Evolutionary conservation across 1,140 invertebrate genomes (phyloP).

Genomic region (Centruroides sculpturatus): DNA sequence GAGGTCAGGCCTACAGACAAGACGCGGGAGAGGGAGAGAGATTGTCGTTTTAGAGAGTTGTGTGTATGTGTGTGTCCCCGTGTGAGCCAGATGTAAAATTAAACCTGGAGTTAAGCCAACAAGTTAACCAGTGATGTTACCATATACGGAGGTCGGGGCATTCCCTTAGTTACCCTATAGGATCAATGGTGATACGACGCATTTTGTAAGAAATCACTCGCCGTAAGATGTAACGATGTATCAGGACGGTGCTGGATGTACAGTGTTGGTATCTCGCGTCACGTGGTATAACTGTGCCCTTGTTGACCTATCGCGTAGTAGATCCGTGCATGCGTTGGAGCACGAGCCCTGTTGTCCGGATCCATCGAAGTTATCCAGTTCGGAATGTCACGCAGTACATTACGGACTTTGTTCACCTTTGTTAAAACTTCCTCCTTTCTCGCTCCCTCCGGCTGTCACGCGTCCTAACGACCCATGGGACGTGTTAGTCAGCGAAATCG

Average conservation of each 20-base stretch:
- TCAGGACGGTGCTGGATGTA: conserved; percentile 13
- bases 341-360: conserved; percentile 30
- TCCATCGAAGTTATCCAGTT: conserved; percentile 19
- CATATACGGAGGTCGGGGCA: neutral
- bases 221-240: conserved; percentile 5
- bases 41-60: neutral
- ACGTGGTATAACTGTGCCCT: conserved; percentile 28
- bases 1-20: too few species aligned
- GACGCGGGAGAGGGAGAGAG: too few species aligned
- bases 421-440: conserved; percentile 17
- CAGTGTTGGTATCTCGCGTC: conserved; percentile 20
- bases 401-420: conserved; percentile 42
- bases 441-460: conserved; percentile 25
- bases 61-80: too few species aligned
- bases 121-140: neutral
- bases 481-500: conserved; percentile 22
- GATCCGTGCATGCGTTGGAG: conserved; percentile 37
- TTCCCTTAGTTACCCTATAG: neutral
- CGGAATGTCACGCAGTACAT: conserved; percentile 37
- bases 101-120: neutral
- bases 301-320: conserved; percentile 32
- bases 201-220: neutral
- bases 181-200: neutral
- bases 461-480: conserved; percentile 6
- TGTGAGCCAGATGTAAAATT: neutral